Percentiles rank a stretch among this genome's conserved stretches.
Evolutionary conservation across 2,113 vertebrate species (phyloP).

Genomic region (Onychostoma macrolepis): DNA sequence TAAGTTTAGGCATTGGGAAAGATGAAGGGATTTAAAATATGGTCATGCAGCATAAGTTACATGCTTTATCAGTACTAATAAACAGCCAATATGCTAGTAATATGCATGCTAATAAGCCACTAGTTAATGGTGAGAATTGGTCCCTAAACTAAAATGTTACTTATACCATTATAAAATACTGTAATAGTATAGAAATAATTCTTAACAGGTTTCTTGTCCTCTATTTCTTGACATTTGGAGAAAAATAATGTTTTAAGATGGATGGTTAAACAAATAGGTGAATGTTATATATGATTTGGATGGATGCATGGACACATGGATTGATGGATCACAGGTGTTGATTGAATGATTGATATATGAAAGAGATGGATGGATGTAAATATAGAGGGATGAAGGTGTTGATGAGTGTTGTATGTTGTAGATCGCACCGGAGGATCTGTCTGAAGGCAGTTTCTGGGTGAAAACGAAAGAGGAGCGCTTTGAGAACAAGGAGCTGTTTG

Average conservation of each 20-base stretch:
- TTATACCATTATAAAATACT: no score
- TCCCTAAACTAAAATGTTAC: no score
- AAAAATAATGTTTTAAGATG: neutral
- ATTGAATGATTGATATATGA: neutral
- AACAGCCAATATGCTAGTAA: no score
- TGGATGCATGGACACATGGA: neutral
- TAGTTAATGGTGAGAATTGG: no score
- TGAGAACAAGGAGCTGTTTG: constrained; percentile 88
- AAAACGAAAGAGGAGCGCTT: constrained; percentile 83
- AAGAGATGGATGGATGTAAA: neutral
- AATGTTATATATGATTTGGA: neutral
- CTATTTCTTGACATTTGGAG: neutral
- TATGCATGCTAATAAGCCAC: no score
- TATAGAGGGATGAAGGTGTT: neutral
- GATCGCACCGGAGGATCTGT: constrained; percentile 83
- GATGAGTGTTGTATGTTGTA: constrained; percentile 57
- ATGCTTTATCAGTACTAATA: no score
- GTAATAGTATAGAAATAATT: no score
- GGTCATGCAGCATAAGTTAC: no score
- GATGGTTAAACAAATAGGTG: neutral
- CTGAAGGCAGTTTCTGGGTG: constrained; percentile 86
- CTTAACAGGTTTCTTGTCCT: neutral
- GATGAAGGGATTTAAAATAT: no score
- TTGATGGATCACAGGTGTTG: no score
- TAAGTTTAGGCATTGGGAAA: no score